Percentiles rank a stretch among this genome's conserved stretches.
phyloP scores from a whole-genome alignment of 1,140 invertebrate genomes.

The Ooceraea biroi region DNA sequence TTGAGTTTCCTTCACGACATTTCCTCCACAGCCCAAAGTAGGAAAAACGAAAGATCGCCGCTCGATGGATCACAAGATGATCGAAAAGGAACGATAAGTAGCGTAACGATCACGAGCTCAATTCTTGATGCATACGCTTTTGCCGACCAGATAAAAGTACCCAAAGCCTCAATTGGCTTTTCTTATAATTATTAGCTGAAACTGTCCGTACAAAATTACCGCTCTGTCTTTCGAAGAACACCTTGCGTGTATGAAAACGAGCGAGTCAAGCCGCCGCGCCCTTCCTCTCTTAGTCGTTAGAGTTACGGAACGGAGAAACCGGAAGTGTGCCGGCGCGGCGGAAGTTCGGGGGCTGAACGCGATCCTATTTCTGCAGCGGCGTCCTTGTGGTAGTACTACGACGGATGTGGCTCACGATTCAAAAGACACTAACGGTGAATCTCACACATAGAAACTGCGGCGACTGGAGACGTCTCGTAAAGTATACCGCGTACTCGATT shows the following conservation, averaged over 20 bases:
- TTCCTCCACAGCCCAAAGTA: constrained; percentile 27
- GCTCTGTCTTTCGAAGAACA: constrained; percentile 35
- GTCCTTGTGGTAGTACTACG: constrained; percentile 43
- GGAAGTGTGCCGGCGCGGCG: constrained; percentile 51
- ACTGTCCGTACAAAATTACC: not conserved
- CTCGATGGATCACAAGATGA: constrained; percentile 24
- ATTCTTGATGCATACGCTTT: constrained; percentile 31
- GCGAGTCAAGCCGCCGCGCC: constrained; percentile 21
- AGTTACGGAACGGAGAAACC: constrained; percentile 49
- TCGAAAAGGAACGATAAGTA: constrained; percentile 35
- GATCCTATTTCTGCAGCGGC: constrained; percentile 47
- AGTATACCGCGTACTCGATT: not conserved
- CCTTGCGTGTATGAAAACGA: constrained; percentile 34
- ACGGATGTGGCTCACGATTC: constrained; percentile 40
- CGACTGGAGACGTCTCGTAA: constrained; percentile 10
- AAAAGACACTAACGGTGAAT: constrained; percentile 11
- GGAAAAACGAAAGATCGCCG: constrained; percentile 33
- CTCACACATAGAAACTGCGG: not conserved
- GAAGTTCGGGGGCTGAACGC: constrained; percentile 50
- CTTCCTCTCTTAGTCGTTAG: not conserved
- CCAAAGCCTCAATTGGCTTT: too few species aligned
- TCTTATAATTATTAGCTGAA: not conserved
- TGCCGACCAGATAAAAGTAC: not conserved
- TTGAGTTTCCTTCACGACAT: constrained; percentile 56
- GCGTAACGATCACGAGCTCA: constrained; percentile 38